phyloP scores from a whole-genome alignment of 2,797 vertebrate genomes.

The Gymnoscopelus microlampas region DNA sequence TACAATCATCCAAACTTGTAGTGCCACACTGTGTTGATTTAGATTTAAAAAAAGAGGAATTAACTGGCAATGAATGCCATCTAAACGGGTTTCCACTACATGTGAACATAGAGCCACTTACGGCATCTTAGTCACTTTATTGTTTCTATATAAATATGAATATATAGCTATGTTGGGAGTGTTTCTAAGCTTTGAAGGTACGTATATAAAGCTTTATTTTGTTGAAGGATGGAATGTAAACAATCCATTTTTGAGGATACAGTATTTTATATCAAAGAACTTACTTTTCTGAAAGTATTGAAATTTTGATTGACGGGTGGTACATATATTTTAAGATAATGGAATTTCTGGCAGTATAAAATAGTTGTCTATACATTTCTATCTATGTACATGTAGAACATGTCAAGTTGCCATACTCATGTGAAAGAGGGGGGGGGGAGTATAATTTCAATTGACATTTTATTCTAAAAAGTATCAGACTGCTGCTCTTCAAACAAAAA shows the following conservation, averaged over 20 bases:
- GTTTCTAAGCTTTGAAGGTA: conserved; percentile 82
- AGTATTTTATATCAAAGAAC: conserved; percentile 88
- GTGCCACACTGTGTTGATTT: conserved; percentile 86
- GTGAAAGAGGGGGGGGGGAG: conserved; percentile 39
- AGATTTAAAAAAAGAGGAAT: conserved; percentile 47
- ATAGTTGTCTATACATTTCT: conserved; percentile 88
- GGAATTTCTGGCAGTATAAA: conserved; percentile 91
- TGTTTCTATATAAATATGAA: conserved; percentile 79
- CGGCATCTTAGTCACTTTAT: conserved; percentile 85
- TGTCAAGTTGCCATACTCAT: conserved; percentile 73
- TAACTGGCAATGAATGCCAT: conserved; percentile 74
- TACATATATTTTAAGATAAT: conserved; percentile 90
- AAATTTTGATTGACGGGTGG: conserved; percentile 80
- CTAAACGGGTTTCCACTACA: conserved; percentile 87
- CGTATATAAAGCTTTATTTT: conserved; percentile 87
- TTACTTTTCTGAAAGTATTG: conserved; percentile 84
- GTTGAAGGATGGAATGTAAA: conserved; percentile 83
- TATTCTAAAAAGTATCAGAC: conserved; percentile 55
- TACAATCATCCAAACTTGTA: conserved; percentile 85
- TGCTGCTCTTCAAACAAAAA: conserved; percentile 64
- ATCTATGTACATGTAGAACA: conserved; percentile 76
- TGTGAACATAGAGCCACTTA: conserved; percentile 82
- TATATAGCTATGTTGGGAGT: conserved; percentile 74
- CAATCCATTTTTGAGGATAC: conserved; percentile 79
- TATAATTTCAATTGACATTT: conserved; percentile 37